These are phyloP conservation scores for Fukomys damarensis DNA, from an alignment of 2,113 vertebrate species.

Conservation along the genomic window DNA sequence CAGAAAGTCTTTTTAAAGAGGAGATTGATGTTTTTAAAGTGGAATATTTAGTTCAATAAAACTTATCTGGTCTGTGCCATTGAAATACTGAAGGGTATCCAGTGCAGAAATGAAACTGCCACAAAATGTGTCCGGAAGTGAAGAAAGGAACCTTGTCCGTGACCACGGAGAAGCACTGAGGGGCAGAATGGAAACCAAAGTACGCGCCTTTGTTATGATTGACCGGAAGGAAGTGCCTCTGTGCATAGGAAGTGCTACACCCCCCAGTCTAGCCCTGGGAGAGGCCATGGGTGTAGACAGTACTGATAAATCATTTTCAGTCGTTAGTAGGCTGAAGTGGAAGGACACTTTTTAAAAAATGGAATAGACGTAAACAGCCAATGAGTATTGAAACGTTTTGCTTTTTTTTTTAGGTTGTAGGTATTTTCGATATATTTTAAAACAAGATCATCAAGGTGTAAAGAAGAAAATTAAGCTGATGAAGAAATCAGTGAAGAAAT, in stretches of 20 bases:
- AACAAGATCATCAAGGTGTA: constrained; percentile 80
- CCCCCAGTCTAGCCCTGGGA: neutral
- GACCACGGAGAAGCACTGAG: neutral
- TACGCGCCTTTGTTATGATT: neutral
- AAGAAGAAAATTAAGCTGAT: constrained; percentile 82
- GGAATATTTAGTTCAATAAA: neutral
- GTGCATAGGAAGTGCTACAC: too few species aligned
- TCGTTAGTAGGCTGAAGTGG: neutral
- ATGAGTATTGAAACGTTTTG: constrained; percentile 17
- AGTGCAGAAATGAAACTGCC: neutral
- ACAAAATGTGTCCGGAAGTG: neutral
- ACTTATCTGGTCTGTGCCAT: neutral
- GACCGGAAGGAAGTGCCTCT: neutral
- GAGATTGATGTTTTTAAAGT: neutral
- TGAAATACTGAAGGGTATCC: neutral
- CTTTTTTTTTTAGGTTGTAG: constrained; percentile 81
- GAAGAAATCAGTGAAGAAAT: constrained; percentile 86
- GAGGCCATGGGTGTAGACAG: too few species aligned
- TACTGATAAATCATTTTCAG: accelerated
- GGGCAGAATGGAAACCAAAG: neutral
- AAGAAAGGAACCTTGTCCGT: neutral
- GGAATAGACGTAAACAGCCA: neutral
- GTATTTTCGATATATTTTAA: constrained; percentile 86
- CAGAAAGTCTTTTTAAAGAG: neutral
- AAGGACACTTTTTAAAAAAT: neutral